Conservation (phyloP, 2,797 vertebrate genomes). For the Furcifer pardalis region DNA sequence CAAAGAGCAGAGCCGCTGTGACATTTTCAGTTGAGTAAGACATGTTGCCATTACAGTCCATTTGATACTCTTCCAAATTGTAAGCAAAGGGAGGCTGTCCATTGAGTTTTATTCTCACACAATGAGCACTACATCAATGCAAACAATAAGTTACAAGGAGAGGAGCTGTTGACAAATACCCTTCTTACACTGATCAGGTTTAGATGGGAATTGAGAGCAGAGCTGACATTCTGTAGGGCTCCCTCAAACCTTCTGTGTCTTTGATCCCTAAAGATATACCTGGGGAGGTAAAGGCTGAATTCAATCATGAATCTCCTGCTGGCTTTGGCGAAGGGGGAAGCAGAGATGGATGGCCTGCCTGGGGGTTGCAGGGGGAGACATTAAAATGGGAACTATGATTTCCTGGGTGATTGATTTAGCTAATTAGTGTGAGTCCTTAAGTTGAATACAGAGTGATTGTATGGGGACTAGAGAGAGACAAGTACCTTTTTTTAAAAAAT, state of each 20-base stretch:
- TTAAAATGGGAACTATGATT: constrained; percentile 21
- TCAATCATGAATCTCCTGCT: constrained; percentile 18
- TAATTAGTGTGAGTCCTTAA: constrained; percentile 43
- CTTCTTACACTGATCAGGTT: neutral
- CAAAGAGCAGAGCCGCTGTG: neutral
- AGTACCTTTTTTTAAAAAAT: neutral
- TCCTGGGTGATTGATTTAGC: constrained; percentile 51
- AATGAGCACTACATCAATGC: neutral
- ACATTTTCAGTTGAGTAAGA: constrained; percentile 22
- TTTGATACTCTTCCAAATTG: neutral
- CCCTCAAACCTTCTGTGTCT: neutral
- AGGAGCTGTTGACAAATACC: too few species aligned
- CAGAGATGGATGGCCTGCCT: constrained; percentile 54
- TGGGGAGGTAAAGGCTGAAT: neutral
- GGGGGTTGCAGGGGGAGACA: neutral
- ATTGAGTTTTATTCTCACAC: accelerated
- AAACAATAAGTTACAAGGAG: neutral
- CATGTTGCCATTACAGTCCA: accelerated
- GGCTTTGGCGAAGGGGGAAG: neutral
- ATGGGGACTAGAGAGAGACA: neutral
- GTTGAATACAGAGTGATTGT: constrained; percentile 19
- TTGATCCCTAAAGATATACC: neutral
- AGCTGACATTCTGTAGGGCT: neutral
- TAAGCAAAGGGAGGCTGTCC: neutral
- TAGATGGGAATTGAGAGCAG: neutral